Evolutionary conservation across 1,140 invertebrate genomes (phyloP).

Genomic region (Helicoverpa zea): DNA sequence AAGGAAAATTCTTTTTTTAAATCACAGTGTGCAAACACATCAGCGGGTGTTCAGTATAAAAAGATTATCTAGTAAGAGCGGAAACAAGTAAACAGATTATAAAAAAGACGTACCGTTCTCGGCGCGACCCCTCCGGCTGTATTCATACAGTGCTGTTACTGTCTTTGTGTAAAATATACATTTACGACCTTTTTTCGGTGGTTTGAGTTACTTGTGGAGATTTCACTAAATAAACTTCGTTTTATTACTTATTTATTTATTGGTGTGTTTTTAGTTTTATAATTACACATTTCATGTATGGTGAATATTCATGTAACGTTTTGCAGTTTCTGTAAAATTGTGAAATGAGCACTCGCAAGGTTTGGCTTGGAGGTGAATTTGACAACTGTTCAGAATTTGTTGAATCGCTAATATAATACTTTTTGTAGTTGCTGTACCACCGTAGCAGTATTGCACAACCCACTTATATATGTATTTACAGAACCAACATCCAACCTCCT

Average conservation of each 20-base stretch:
- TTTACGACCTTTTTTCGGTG: slow-evolving; percentile 22
- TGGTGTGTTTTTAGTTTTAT: too few relatives aligned
- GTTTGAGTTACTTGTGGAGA: neutral
- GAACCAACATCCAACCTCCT: neutral
- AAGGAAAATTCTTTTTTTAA: slow-evolving; percentile 50
- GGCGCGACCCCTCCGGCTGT: slow-evolving; percentile 60
- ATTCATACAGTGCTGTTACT: slow-evolving; percentile 59
- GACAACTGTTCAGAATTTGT: too few relatives aligned
- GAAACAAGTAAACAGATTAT: slow-evolving; percentile 81
- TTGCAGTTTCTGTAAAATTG: too few relatives aligned
- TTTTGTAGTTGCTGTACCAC: too few relatives aligned
- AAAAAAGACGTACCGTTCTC: slow-evolving; percentile 74
- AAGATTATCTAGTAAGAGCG: slow-evolving; percentile 68
- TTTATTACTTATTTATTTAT: too few relatives aligned
- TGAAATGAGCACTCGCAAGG: too few relatives aligned
- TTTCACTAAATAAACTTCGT: neutral
- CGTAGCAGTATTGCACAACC: neutral
- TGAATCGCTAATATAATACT: too few relatives aligned
- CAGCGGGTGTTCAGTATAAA: slow-evolving; percentile 60
- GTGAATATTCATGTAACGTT: too few relatives aligned
- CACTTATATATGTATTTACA: too few relatives aligned
- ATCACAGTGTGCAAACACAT: slow-evolving; percentile 63
- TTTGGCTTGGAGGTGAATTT: too few relatives aligned
- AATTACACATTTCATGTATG: too few relatives aligned
- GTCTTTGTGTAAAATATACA: slow-evolving; percentile 27